Base-by-base conservation (phyloP, 2,113 vertebrate species). In the Bubo blakistoni region DNA sequence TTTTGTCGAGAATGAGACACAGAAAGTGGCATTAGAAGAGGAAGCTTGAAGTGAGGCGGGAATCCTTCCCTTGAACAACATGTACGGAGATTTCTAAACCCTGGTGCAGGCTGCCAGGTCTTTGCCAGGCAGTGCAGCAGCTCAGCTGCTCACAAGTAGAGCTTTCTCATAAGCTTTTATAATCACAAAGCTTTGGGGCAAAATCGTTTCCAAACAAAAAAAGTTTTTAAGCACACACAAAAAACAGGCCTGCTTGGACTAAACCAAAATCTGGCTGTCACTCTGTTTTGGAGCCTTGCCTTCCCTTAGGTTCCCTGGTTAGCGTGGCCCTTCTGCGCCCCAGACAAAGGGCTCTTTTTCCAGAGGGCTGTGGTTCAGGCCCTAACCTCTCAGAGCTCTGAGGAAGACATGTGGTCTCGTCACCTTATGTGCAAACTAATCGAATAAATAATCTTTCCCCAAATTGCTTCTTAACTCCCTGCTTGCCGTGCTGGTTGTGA, bases 61-160 rank as follows among this genome's bases (percentile, higher is more conserved):
- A 93, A 95, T 95, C 93, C 52, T 81, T 90, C 69, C 55, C 77
- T 70, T n/a, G 76, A 90, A 95, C 95, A 96, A 52, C 72, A 13
- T 81, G 82, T 93, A 85, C 47, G 0, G 86, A 93, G 95, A 77
- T 95, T 95, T 96, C 94, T 92, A 94, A 95, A 83, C 88, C 69
- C 72, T 30, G 20, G 65, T 81, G 82, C 34, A 38, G 76, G 88
- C 87, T 97, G 94, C 95, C 94, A 97, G 96, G 93, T 90, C 95
- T 96, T 94, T 97, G 90, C 97, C 92, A 94, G 93, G 94, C 96
- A 86, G 93, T 67, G 72, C 88, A 88, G 82, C 89, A 94, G 96
- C 97, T 97, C 92, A 96, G 95, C 97, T 90, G 94, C 95, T 95
- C 87, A 96, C 95, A 97, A 97, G 91, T 30, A 83, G 81, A 83